phyloP scores from a whole-genome alignment of 2,888 invertebrate species.

The Trichacis sp. region DNA sequence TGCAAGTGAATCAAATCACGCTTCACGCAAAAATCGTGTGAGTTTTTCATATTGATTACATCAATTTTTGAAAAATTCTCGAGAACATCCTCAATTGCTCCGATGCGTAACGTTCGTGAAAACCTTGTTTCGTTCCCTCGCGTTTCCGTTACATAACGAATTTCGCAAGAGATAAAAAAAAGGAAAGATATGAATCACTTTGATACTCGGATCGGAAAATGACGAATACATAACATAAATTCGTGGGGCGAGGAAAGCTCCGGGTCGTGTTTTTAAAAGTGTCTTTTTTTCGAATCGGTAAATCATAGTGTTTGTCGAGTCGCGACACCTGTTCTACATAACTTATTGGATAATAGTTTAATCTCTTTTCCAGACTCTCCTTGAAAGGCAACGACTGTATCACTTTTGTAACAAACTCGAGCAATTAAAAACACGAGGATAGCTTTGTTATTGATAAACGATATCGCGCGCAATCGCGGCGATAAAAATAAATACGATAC shows the following conservation, averaged over 20 bases:
- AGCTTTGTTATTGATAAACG: not conserved
- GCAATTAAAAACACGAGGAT: not conserved
- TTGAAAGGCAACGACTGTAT: not conserved
- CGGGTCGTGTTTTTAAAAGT: not conserved
- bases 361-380: constrained; percentile 1
- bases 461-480: not conserved
- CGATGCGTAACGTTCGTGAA: too few relatives aligned
- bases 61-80: too few relatives aligned
- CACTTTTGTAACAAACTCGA: not conserved
- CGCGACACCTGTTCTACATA: not conserved
- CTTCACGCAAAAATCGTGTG: too few relatives aligned
- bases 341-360: not conserved
- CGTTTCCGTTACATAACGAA: too few relatives aligned
- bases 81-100: too few relatives aligned
- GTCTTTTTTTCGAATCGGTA: not conserved
- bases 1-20: too few relatives aligned
- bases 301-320: not conserved
- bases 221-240: not conserved
- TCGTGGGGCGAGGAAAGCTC: not conserved
- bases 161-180: too few relatives aligned
- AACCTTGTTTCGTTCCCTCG: too few relatives aligned
- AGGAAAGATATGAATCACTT: not conserved
- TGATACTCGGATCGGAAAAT: not conserved
- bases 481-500: not conserved
- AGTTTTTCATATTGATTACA: too few relatives aligned